Evolutionary conservation across 2,113 vertebrate species (phyloP), one percentile per base, ranked within the genome.

Genomic region (Tachuris rubrigastra): DNA sequence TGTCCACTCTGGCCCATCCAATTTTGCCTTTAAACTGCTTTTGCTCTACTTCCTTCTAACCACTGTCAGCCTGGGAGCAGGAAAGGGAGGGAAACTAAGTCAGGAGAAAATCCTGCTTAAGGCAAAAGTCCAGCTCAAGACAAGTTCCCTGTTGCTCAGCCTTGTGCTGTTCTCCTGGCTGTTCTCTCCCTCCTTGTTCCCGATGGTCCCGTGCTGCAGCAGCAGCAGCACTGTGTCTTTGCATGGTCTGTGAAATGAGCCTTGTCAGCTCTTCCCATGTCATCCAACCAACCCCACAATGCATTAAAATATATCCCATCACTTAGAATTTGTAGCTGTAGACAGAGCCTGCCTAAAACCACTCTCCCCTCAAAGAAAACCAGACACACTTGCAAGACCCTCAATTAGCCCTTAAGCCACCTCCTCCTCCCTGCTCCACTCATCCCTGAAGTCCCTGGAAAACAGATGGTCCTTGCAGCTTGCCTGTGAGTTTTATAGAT

Each of bases 381-480:
- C 93, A 96, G 94, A 93, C 0, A 0, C 50, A 28, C 23, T 91
- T 62, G 39, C 87, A 89, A 72, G 69, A 89, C 75, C 52, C 91
- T 52, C 87, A 78, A 71, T 93, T 93, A 84, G 39, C 9, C 50
- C 24, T 58, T 66, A 81, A 90, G 42, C n/a, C 63, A 71, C 78
- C 79, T 92, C 87, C 94, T 94, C 66, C 66, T 89, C 67, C 59
- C 44, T 46, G 75, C 63, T 85, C 85, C 55, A 15, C 65, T 72
- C 47, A 6, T 93, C 93, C 72, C 75, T 52, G 24, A 67, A 86
- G 71, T 9, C 72, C 88, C 88, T 94, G 85, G 82, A 49, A 96
- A 94, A 93, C 82, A 96, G 93, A 93, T 87, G 88, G 63, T 87
- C 52, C 65, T 42, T 72, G 90, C 79, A 88, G 79, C 44, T 71